phyloP scores from a whole-genome alignment of 2,113 vertebrate genomes.

The Numida meleagris region DNA sequence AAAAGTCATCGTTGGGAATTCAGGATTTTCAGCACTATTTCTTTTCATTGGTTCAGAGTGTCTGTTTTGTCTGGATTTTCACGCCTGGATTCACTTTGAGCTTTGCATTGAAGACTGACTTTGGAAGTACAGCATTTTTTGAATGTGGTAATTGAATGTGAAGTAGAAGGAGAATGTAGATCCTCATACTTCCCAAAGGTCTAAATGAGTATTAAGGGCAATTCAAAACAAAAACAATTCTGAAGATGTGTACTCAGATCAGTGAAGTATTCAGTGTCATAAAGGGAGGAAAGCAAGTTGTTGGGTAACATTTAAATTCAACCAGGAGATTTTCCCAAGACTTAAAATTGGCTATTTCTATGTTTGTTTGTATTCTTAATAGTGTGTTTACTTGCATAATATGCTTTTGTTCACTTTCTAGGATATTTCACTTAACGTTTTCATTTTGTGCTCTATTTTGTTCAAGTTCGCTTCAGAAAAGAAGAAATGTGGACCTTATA shows the following conservation, averaged over 20 bases:
- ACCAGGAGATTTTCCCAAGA: not conserved
- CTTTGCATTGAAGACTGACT: not conserved
- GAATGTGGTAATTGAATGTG: not conserved
- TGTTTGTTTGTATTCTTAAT: not conserved
- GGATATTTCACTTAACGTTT: not conserved
- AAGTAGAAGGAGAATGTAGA: not conserved
- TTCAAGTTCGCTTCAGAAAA: constrained; percentile 74
- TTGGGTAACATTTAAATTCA: not conserved
- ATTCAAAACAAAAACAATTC: not conserved
- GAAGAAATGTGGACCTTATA: constrained; percentile 67
- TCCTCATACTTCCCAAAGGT: not conserved
- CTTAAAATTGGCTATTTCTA: not conserved
- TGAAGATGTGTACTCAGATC: not conserved
- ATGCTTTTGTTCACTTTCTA: not conserved
- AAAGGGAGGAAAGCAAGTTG: not conserved
- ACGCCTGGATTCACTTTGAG: not conserved
- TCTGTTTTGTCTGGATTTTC: not conserved
- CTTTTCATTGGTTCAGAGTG: not conserved
- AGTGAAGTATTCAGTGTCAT: not conserved
- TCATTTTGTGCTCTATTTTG: constrained; percentile 25
- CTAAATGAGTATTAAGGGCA: not conserved
- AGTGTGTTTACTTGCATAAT: not conserved
- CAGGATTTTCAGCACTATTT: not conserved
- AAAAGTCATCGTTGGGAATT: not conserved
- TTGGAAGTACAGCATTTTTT: not conserved